Base-by-base conservation (phyloP, 2,888 invertebrate genomes). In the Apodemia mormo region DNA sequence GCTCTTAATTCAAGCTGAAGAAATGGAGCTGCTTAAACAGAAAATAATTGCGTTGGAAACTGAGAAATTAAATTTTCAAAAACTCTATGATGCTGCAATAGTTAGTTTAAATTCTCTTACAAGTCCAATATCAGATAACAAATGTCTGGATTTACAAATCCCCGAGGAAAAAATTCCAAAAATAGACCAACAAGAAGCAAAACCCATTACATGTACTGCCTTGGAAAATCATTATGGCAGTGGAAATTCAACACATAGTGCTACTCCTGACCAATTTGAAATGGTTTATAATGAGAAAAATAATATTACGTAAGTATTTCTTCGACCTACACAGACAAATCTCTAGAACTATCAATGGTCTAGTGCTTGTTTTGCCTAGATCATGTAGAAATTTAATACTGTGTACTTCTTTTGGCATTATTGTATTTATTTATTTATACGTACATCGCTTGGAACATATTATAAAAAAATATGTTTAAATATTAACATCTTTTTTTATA, bases 211-310 rank as follows among this genome's bases (percentile, higher is more conserved):
- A 10, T 88, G 83, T 77, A 90, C 86, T 2, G 94, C 93, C 1
- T 78, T 87, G 2, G 93, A 94, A 72, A 94, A 94, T 75, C 92
- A 94, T 75, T 94, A 94, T 73, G 92, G 93, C 14, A 94, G 94
- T 79, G 88, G 87, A 0, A 82, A 92, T 71, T 94, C 94, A 0
- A 94, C 93, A 0, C 92, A 94, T 67, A 94, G 95, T 78, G 94
- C 90, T 1, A 94, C 95, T 0, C 95, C 95, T 0, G 95, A 95
- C 76, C 94, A 94, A 79, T 95, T 95, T 84, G 95, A 95, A 84
- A 94, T 95, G 78, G 94, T 95, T 75, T 94, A 94, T 68, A 94
- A 86, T 77, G 93, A 93, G 70, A 94, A 92, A 75, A 92, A 88
- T 80, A 87, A 85, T 81, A 83, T 81, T 12, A 45, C 45, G 45